Evolutionary conservation across 2,113 vertebrate species (phyloP).

Genomic region (Nestor notabilis): DNA sequence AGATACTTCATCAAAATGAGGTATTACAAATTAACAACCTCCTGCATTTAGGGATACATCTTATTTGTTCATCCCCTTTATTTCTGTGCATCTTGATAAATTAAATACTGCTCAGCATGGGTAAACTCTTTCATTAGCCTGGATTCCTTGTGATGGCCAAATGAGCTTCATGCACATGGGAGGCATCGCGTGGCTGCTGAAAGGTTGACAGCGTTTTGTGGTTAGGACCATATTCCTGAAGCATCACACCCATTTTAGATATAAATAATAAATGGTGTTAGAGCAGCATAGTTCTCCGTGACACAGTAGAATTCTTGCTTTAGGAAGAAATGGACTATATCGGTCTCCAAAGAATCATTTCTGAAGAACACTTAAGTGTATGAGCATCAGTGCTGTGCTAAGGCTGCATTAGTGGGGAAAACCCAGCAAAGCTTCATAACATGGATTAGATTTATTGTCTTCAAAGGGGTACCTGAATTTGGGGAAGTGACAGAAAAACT

Average conservation of each 20-base stretch:
- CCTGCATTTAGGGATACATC: neutral
- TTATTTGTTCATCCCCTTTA: neutral
- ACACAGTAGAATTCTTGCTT: neutral
- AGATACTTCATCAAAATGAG: neutral
- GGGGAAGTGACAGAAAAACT: neutral
- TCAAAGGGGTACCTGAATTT: neutral
- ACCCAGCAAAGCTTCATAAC: neutral
- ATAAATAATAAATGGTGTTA: constrained; percentile 62
- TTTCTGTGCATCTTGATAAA: neutral
- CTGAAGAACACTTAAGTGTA: neutral
- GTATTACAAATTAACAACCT: neutral
- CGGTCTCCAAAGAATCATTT: constrained; percentile 9
- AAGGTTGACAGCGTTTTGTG: neutral
- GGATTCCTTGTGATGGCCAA: neutral
- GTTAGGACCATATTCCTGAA: neutral
- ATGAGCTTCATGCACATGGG: neutral
- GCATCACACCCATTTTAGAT: constrained; percentile 16
- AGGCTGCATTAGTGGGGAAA: neutral
- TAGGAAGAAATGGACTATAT: neutral
- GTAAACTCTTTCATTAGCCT: neutral
- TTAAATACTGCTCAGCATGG: neutral
- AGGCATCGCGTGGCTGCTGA: neutral
- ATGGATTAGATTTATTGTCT: neutral
- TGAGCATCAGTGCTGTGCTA: neutral
- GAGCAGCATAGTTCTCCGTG: neutral